Evolutionary conservation across 1,140 invertebrate species (phyloP), one percentile per base, ranked within the genome.

Genomic region (Campoletis sonorensis): DNA sequence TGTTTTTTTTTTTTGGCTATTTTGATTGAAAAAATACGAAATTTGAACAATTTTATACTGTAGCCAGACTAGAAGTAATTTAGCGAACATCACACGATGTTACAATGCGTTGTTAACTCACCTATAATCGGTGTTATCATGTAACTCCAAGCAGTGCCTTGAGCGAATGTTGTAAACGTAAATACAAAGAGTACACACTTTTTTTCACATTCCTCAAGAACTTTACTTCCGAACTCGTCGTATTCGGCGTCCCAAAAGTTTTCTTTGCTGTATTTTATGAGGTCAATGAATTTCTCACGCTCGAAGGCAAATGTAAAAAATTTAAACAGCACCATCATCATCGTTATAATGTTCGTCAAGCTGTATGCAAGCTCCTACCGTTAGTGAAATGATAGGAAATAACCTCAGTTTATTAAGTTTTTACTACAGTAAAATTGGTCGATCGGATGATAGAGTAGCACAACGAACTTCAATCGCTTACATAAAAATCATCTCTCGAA

Each of bases 241-340:
- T 85, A 84, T 15, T 80, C 23, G 5, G 3, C 27, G 15, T 83
- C 78, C 82, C 82, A 83, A 61, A 83, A 81, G 54, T 81, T 23
- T 1, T 76, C 45, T 54, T 83, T 70, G 49, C 75, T 79, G 45
- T 73, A 83, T 76, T 37, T 40, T 37, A 81, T 83, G 1, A 83
- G 33, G 11, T 79, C 15, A 5, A 83, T 54, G 37, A 82, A 64
- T 45, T 79, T 40, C 1, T 23, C 37, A 26, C 76, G 81, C 11
- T 82, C 15, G 1, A 79, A 18, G 7, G 68, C 45, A 15, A 82
- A 64, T 64, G 79, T 79, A 5, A 45, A 49, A 21, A 82, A 15
- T 73, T 83, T 83, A 45, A 40, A 33, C n/a, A 81, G 26, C 21
- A 81, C 76, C 45, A 81, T 79, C 0, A 81, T 37, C 13, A 83